A percentile compares a stretch with the other conserved stretches of the same genome.
Conservation (phyloP, 2,113 vertebrate genomes). For the Toxostoma redivivum region DNA sequence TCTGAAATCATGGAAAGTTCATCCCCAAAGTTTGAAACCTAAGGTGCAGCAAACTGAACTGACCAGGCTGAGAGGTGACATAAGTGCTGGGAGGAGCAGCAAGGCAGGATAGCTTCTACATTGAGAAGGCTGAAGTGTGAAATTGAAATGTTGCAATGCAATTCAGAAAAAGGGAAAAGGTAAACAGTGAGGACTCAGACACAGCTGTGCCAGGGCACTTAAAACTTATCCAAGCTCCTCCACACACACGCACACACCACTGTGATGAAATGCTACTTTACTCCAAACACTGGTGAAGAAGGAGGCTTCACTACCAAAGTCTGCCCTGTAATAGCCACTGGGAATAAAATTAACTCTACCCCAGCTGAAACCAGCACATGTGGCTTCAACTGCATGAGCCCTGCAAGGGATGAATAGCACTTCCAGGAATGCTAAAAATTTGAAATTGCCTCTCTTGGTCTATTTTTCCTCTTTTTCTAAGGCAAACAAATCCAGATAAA, state of each 20-base stretch:
- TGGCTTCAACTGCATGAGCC: neutral
- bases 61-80: neutral
- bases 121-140: neutral
- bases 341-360: neutral
- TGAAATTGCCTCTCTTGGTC: neutral
- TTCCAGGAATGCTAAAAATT: neutral
- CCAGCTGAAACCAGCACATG: neutral
- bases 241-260: neutral
- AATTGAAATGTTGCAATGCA: neutral
- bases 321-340: neutral
- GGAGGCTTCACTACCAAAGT: neutral
- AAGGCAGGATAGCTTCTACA: neutral
- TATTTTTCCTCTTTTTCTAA: neutral
- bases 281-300: neutral
- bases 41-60: neutral
- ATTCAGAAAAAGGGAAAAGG: neutral
- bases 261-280: neutral
- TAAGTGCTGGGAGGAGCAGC: neutral
- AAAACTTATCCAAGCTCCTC: neutral
- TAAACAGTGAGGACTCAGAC: neutral
- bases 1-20: neutral
- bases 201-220: neutral
- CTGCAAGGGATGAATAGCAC: rapidly evolving
- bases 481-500: neutral
- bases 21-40: neutral